A percentile compares a stretch with the other conserved stretches of the same genome.
Conservation (phyloP, 2,888 invertebrate genomes). For the Aplocera efformata region DNA sequence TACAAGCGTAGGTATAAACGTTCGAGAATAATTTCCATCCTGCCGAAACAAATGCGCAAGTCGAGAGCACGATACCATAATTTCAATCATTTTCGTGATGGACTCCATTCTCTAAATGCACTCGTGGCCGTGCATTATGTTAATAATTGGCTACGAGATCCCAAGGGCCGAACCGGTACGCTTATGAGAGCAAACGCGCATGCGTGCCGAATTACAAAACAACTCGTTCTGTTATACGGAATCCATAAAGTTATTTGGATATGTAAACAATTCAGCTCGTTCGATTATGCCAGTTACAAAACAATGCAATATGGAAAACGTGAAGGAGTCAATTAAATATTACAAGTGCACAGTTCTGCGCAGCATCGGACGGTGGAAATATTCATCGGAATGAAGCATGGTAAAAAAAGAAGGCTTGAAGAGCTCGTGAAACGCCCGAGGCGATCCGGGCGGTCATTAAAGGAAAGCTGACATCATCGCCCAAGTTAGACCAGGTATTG, state of each 20-base stretch:
- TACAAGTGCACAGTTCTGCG: constrained; percentile 26
- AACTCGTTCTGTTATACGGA: constrained; percentile 53
- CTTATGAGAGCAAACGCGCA: constrained; percentile 49
- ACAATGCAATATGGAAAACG: constrained; percentile 33
- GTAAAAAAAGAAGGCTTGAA: constrained; percentile 47
- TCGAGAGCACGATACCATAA: constrained; percentile 41
- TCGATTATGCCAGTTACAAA: constrained; percentile 32
- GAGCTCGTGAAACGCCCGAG: constrained; percentile 59
- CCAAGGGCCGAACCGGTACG: constrained; percentile 40
- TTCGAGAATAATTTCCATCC: constrained; percentile 40
- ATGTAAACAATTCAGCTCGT: constrained; percentile 40
- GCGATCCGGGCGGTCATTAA: constrained; percentile 55
- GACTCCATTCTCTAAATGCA: constrained; percentile 59
- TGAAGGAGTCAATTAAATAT: constrained; percentile 32
- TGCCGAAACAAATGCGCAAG: constrained; percentile 35
- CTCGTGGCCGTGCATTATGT: constrained; percentile 53
- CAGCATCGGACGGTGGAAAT: constrained; percentile 30
- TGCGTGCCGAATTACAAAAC: constrained; percentile 63
- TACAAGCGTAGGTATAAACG: too few relatives aligned
- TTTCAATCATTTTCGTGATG: constrained; percentile 66
- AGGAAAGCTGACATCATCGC: constrained; percentile 76
- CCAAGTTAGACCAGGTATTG: constrained; percentile 61
- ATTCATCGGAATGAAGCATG: constrained; percentile 38
- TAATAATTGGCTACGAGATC: constrained; percentile 60
- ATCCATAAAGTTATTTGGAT: constrained; percentile 52